A percentile compares a stretch with the other conserved stretches of the same genome.
These are phyloP conservation scores for Corydoras sp. DNA, from an alignment of 2,113 vertebrate genomes.

Conservation along the genomic window DNA sequence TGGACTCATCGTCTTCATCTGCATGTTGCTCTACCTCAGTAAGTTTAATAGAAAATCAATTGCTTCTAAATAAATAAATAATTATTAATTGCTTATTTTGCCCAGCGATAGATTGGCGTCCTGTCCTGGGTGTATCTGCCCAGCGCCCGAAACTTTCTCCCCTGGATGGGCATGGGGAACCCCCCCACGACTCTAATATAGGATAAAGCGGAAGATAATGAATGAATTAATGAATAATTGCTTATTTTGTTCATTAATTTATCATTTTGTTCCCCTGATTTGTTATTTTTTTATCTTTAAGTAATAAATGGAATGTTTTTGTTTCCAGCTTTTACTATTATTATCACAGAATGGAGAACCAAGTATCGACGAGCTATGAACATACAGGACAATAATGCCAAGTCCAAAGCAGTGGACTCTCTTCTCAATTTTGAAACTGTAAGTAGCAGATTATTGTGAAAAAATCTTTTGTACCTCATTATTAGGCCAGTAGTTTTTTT, in stretches of 20 bases:
- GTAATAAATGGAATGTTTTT: not conserved
- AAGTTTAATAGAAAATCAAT: constrained; percentile 50
- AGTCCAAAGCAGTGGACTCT: constrained; percentile 80
- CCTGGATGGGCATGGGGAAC: too few species aligned
- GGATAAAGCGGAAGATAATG: not conserved
- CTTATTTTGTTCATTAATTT: too few species aligned
- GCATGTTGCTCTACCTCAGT: constrained; percentile 84
- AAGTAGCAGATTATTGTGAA: constrained; percentile 25
- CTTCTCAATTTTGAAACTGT: constrained; percentile 92
- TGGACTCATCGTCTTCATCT: constrained; percentile 84
- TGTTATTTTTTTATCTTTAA: too few species aligned
- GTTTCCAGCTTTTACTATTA: constrained; percentile 73
- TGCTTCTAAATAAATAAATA: not conserved
- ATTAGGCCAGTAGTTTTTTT: too few species aligned
- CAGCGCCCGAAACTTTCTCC: too few species aligned
- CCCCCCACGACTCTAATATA: too few species aligned
- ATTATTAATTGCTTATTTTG: not conserved
- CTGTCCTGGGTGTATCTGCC: too few species aligned
- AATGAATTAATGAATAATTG: not conserved
- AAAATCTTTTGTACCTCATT: too few species aligned
- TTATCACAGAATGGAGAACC: constrained; percentile 86
- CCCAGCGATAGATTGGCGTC: too few species aligned
- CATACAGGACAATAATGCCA: constrained; percentile 75
- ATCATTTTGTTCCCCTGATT: too few species aligned
- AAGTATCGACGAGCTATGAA: constrained; percentile 86